A percentile compares a stretch with the other conserved stretches of the same genome.
phyloP scores from a whole-genome alignment of 2,113 vertebrate species.

The Thunnus thynnus region DNA sequence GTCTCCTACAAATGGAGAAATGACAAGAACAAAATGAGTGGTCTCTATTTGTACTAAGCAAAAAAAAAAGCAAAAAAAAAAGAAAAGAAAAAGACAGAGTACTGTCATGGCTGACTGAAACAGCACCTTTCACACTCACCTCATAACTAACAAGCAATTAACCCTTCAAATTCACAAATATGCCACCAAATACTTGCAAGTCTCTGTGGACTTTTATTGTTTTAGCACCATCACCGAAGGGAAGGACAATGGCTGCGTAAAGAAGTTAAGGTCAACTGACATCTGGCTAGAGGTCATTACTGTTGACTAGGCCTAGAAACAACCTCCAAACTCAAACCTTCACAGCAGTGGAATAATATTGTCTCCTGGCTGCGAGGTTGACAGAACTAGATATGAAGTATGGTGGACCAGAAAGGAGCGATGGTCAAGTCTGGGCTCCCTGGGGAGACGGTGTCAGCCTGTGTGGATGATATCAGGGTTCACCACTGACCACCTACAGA shows the following conservation, averaged over 20 bases:
- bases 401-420: not conserved
- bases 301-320: slow-evolving; percentile 24
- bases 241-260: slow-evolving; percentile 20
- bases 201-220: slow-evolving; percentile 35
- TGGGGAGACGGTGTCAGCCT: slow-evolving; percentile 23
- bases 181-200: slow-evolving; percentile 37
- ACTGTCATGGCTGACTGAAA: slow-evolving; percentile 49
- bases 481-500: not conserved
- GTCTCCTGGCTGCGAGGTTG: slow-evolving; percentile 32
- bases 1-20: slow-evolving; percentile 69
- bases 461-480: slow-evolving; percentile 2
- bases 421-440: not conserved
- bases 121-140: slow-evolving; percentile 23
- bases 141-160: slow-evolving; percentile 63
- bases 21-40: slow-evolving; percentile 73
- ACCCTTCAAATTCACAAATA: slow-evolving; percentile 61
- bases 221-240: slow-evolving; percentile 61
- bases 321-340: slow-evolving; percentile 41
- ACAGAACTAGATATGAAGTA: slow-evolving; percentile 21
- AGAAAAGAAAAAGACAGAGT: not conserved
- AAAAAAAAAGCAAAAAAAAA: not conserved
- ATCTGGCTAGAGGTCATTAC: slow-evolving; percentile 48
- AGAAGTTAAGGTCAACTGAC: slow-evolving; percentile 58
- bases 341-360: slow-evolving; percentile 51
- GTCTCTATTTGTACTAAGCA: slow-evolving; percentile 49